Percentiles rank a stretch among this genome's conserved stretches.
phyloP scores from a whole-genome alignment of 1,140 invertebrate genomes.

The Limonius californicus region DNA sequence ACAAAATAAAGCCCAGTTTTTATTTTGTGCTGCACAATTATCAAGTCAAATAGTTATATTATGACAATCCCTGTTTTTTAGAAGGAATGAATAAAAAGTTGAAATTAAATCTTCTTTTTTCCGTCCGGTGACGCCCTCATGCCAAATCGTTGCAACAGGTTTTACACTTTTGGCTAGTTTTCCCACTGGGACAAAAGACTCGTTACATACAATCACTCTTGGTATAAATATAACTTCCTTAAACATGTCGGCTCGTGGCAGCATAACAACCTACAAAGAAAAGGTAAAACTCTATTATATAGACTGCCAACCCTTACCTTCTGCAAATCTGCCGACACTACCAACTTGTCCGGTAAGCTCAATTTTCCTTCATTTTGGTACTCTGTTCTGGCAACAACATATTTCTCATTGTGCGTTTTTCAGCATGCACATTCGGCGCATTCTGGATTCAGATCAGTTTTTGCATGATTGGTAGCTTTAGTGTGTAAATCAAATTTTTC shows the following conservation, averaged over 20 bases:
- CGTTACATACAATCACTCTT: slow-evolving; percentile 31
- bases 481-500: no score
- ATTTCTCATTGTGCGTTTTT: no score
- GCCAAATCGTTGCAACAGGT: slow-evolving; percentile 28
- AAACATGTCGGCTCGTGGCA: slow-evolving; percentile 32
- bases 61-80: slow-evolving; percentile 6
- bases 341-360: no score
- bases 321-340: no score
- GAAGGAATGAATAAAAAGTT: slow-evolving; percentile 26
- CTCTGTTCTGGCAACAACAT: no score
- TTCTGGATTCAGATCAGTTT: no score
- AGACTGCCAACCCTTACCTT: no score
- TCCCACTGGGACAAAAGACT: slow-evolving; percentile 33
- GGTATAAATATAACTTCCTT: slow-evolving; percentile 32
- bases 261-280: no score
- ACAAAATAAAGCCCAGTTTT: slow-evolving; percentile 19
- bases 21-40: slow-evolving; percentile 21
- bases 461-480: no score
- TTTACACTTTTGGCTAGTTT: neutral
- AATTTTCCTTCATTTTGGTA: no score
- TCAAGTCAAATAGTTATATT: slow-evolving; percentile 21
- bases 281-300: no score
- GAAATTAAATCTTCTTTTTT: slow-evolving; percentile 32
- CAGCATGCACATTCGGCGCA: no score
- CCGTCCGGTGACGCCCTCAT: slow-evolving; percentile 23